Conservation (phyloP, 2,113 vertebrate genomes). For the Dicentrarchus labrax region DNA sequence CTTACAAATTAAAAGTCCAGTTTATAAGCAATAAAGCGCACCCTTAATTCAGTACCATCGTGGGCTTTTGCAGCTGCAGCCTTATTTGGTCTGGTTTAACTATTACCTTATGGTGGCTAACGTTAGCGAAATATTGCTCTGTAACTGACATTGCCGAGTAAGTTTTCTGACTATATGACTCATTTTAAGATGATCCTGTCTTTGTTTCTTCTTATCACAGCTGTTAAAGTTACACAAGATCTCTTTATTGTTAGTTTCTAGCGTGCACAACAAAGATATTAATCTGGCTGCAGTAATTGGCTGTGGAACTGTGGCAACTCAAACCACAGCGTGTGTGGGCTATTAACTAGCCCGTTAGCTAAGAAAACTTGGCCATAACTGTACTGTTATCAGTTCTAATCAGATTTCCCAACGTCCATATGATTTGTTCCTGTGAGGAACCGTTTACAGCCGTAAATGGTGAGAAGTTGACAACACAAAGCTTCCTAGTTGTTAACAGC, state of each 20-base stretch:
- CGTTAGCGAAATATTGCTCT: not conserved
- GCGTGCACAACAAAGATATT: not conserved
- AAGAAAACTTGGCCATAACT: slow-evolving; percentile 2
- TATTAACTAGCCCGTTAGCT: not conserved
- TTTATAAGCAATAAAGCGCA: not conserved
- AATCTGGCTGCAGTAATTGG: not conserved
- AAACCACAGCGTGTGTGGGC: not conserved
- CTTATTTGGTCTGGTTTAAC: not conserved
- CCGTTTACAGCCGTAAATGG: not conserved
- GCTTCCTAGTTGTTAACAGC: not conserved
- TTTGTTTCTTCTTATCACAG: not conserved
- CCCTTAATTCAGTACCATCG: not conserved
- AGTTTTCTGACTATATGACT: not conserved
- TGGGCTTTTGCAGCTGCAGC: not conserved
- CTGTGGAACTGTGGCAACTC: not conserved
- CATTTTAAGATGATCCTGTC: not conserved
- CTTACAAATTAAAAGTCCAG: not conserved
- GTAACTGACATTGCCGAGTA: not conserved
- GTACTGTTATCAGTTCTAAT: not conserved
- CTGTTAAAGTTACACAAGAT: not conserved
- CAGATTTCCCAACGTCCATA: slow-evolving; percentile 1
- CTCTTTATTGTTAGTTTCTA: not conserved
- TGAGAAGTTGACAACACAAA: not conserved
- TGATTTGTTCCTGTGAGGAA: not conserved
- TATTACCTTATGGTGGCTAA: not conserved